Conservation (phyloP, 2,888 invertebrate species). For the Dysmachus trigonus region DNA sequence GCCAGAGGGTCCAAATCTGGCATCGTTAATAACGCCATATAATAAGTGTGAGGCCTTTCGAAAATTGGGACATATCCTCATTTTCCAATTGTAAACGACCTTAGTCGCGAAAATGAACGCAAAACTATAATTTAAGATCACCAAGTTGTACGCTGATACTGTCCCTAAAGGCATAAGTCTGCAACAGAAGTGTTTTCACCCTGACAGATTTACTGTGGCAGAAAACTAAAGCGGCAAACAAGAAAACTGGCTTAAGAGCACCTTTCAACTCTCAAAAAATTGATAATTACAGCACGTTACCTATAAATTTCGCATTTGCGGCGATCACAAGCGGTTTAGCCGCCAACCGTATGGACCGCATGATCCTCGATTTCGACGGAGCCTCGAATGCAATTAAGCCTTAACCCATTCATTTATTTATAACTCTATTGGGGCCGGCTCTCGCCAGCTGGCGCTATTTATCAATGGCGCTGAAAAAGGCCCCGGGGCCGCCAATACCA, state of each 20-base stretch:
- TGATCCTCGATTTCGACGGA: background rate
- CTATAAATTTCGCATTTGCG: background rate
- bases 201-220: background rate
- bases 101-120: background rate
- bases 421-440: constrained; percentile 1
- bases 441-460: background rate
- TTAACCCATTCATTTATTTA: background rate
- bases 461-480: constrained; percentile 5
- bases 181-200: background rate
- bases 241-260: background rate
- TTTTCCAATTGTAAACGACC: background rate
- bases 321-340: background rate
- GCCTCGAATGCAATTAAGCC: background rate
- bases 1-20: background rate
- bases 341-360: background rate
- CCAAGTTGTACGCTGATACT: background rate
- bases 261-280: background rate
- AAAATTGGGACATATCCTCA: background rate
- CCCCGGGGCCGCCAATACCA: constrained; percentile 17
- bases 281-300: background rate
- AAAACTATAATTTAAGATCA: background rate
- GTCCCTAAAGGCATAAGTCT: background rate
- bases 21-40: background rate
- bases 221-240: background rate
- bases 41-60: background rate